phyloP scores from a whole-genome alignment of 2,113 vertebrate genomes.

The Gracilinanus agilis region DNA sequence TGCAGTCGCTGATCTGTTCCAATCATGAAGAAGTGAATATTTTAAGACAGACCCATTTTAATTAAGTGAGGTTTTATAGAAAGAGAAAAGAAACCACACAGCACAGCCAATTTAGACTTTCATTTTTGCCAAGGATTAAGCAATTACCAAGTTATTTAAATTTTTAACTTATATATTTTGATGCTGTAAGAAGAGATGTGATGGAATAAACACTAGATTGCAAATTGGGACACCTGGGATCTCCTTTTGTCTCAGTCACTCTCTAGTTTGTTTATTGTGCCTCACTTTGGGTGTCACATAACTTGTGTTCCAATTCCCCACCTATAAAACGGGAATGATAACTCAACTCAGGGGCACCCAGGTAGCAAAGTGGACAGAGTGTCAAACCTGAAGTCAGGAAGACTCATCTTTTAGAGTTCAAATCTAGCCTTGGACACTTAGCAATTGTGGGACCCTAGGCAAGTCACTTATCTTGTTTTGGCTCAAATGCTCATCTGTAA shows the following conservation, averaged over 20 bases:
- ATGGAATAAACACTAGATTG: background rate
- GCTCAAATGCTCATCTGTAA: background rate
- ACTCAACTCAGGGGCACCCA: background rate
- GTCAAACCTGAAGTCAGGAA: background rate
- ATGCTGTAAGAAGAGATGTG: background rate
- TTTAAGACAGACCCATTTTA: slow-evolving; percentile 9
- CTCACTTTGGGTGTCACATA: background rate
- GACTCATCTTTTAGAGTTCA: background rate
- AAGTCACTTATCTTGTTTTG: background rate
- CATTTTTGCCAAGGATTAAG: background rate
- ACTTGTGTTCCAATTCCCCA: background rate
- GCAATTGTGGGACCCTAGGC: background rate
- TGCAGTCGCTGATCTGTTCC: background rate
- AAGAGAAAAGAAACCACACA: background rate
- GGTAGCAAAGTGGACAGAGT: background rate
- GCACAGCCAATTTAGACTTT: background rate
- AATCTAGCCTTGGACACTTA: background rate
- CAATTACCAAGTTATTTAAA: background rate
- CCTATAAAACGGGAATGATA: background rate
- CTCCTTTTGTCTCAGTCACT: background rate
- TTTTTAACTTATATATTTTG: background rate
- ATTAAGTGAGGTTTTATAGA: slow-evolving; percentile 16
- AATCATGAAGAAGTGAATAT: slow-evolving; percentile 24
- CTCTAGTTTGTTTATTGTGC: background rate
- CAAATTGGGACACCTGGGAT: background rate